phyloP scores from a whole-genome alignment of 2,113 vertebrate genomes.

The Alethe diademata region DNA sequence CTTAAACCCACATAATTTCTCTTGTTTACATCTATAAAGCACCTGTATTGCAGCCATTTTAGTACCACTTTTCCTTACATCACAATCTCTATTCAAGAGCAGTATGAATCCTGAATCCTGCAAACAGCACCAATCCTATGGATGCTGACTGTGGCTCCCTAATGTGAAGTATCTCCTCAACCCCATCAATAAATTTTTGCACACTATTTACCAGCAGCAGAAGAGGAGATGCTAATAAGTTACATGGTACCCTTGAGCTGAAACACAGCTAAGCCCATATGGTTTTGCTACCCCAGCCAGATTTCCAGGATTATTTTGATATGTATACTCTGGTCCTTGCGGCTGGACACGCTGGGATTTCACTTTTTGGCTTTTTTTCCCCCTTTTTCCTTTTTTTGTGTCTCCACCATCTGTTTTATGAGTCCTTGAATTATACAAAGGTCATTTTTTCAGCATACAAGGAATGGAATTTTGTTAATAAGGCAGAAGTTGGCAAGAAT shows the following conservation, averaged over 20 bases:
- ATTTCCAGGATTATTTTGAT: conserved; percentile 22
- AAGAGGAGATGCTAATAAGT: not conserved
- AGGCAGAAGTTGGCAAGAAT: not conserved
- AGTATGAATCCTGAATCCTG: not conserved
- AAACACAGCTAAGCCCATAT: not conserved
- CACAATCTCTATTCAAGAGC: too few relatives aligned
- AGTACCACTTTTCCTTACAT: not conserved
- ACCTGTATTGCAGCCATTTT: not conserved
- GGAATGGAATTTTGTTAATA: not conserved
- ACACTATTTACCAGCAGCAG: not conserved
- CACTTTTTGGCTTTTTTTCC: not conserved
- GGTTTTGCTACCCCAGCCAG: not conserved
- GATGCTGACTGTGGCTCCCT: not conserved
- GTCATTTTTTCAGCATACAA: conserved; percentile 7
- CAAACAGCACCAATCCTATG: not conserved
- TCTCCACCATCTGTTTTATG: conserved; percentile 36
- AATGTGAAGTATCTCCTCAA: not conserved
- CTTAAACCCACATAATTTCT: not conserved
- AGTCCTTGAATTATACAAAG: conserved; percentile 44
- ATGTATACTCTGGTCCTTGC: not conserved
- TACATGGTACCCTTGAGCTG: not conserved
- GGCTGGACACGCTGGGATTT: not conserved
- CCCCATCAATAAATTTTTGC: not conserved
- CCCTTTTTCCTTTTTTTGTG: not conserved
- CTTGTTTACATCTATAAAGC: not conserved